Base-by-base conservation (phyloP, 2,797 vertebrate genomes). In the Melanotaenia trifasciata region DNA sequence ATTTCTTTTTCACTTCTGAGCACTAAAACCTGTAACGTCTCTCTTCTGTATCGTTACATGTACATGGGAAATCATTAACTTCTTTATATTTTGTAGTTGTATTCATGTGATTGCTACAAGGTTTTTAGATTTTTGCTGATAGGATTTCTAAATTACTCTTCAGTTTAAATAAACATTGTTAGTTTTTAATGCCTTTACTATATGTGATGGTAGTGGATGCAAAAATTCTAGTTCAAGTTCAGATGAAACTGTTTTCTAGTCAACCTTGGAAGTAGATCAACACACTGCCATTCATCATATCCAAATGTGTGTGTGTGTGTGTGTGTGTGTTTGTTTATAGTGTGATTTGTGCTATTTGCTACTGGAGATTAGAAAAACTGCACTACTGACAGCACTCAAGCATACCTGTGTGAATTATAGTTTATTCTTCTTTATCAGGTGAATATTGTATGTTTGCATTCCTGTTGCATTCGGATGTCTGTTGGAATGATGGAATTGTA, bases 351-450 rank as follows among this genome's bases (percentile, higher is more conserved):
- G 36, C 71, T 24, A 50, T 82, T 71, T 72, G 32, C 38, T 64
- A 33, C 57, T 64, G 60, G 45, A 61, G 24, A 36, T 62, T 9
- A 26, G 1, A 59, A 47, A 66, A 36, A 70, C 10, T 51, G 38
- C 61, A 76, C 78, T 60, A 71, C 57, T 69, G 58, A 43, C 40
- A 76, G 54, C 67, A 75, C 65, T 74, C n/a, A 18, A 35, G 10
- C 58, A 36, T 61, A 81, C 47, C 18, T 5, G 12, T 56, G 50
- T 69, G 22, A 30, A 67, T 70, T 43, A 38, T 67, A 10, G 38
- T 40, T 50, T 50, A 28, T 57, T 56, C 16, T 24, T 66, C 1
- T 76, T 64, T 26, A 47, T 76, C 13, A 59, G 3, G 14, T 18
- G 0, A 36, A 13, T 66, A 4, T 1, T 62, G 35, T 74, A 0